Percentiles rank a stretch among this genome's conserved stretches.
Evolutionary conservation across 2,888 invertebrate species (phyloP).

Genomic region (Noctua pronuba): DNA sequence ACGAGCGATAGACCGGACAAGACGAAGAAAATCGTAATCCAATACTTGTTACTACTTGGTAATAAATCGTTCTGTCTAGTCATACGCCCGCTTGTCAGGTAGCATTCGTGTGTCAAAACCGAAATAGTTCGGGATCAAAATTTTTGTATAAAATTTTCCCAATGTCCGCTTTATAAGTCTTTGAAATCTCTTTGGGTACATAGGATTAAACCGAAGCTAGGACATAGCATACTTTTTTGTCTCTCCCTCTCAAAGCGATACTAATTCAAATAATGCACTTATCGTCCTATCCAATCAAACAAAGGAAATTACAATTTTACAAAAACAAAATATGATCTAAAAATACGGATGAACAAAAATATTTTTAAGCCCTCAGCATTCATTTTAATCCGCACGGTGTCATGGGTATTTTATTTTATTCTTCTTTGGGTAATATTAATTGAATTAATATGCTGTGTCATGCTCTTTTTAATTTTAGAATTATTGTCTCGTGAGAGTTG

Average conservation of each 20-base stretch:
- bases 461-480: background rate
- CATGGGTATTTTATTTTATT: constrained; percentile 1
- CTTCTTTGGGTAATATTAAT: background rate
- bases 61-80: no score
- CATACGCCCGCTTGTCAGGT: no score
- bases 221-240: background rate
- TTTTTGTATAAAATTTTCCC: no score
- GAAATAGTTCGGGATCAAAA: no score
- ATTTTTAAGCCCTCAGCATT: constrained; percentile 1
- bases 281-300: background rate
- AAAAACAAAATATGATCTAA: constrained; percentile 5
- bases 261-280: background rate
- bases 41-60: no score
- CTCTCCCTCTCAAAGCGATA: background rate
- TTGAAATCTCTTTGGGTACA: no score
- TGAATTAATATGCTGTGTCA: constrained; percentile 21
- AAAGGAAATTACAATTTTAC: background rate
- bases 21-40: no score
- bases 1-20: no score
- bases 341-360: constrained; percentile 4
- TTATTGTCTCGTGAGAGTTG: no score
- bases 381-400: constrained; percentile 28
- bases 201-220: no score
- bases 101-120: no score
- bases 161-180: no score